Conservation (phyloP, 2,113 vertebrate genomes). For the Hemichromis elongatus region DNA sequence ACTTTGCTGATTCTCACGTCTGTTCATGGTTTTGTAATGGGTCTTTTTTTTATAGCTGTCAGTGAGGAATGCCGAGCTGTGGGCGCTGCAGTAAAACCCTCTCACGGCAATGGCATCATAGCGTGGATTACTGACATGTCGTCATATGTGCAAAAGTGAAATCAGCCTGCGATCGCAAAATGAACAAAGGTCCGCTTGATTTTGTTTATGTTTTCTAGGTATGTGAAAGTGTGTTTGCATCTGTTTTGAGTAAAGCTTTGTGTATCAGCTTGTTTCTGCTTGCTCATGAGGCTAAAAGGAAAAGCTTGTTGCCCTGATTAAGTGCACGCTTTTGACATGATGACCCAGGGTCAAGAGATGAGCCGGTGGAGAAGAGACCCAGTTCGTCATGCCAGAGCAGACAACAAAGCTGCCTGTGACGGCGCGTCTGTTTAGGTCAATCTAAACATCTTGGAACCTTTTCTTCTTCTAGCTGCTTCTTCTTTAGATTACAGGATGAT, state of each 20-base stretch:
- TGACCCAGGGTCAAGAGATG: constrained; percentile 59
- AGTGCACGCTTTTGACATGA: constrained; percentile 57
- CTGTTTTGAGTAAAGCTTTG: constrained; percentile 49
- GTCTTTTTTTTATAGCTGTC: constrained; percentile 53
- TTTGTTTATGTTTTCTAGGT: constrained; percentile 43
- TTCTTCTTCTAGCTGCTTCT: background rate
- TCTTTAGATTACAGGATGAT: constrained; percentile 29
- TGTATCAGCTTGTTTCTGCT: constrained; percentile 22
- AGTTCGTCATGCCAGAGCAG: constrained; percentile 37
- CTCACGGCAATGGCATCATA: constrained; percentile 55
- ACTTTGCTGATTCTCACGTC: constrained; percentile 47
- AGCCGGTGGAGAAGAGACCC: constrained; percentile 41
- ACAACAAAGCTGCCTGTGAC: constrained; percentile 25
- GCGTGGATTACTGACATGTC: constrained; percentile 7
- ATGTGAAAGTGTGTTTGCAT: constrained; percentile 25
- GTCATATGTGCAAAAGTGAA: background rate
- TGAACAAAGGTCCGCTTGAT: constrained; percentile 24
- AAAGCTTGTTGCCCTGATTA: constrained; percentile 50
- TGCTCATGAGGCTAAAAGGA: background rate
- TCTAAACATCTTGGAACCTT: constrained; percentile 34
- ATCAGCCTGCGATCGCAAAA: background rate
- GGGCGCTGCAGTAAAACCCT: constrained; percentile 49
- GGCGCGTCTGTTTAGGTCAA: background rate
- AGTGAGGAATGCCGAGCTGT: constrained; percentile 52
- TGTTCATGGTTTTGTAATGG: constrained; percentile 50